Base-by-base conservation (phyloP, 1,140 invertebrate species). In the Stenopsyche tienmushanensis region DNA sequence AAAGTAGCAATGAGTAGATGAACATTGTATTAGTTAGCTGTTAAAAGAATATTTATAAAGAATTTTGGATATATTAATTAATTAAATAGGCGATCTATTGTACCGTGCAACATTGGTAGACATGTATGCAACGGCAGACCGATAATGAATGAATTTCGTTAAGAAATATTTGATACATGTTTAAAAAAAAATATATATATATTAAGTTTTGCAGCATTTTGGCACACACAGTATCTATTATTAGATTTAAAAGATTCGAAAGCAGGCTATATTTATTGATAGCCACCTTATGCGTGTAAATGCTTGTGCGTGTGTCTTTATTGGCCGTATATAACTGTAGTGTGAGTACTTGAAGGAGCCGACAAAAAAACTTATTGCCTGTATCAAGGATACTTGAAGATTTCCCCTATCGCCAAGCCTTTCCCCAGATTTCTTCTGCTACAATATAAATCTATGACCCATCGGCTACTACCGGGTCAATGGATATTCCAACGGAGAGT, bases 391-490 rank as follows among this genome's bases (percentile, higher is more conserved):
- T 23, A 45, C 57, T 45, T 59, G 42, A 59, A 47, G 42, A 59
- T 47, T 59, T 47, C 41, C 42, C 41, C 42, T 45, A 59, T 45
- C 57, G 34, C 39, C 15, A 23, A 10, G 39, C 29, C n/a, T 45
- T 45, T 47, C n/a, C 39, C 17, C 57, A 23, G 34, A 18, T 17
- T 59, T 47, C 39, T 59, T 59, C n/a, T 59, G 42, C 45, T 44
- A 23, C 41, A 39, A 59, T 59, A 45, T 47, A 47, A 47, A 45
- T 59, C 39, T 25, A 59, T 59, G 39, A 59, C 42, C 39, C 53
- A 41, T 25, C 53, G 53, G 44, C 20, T 57, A 41, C 21, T 29
- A 23, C 23, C 17, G 50, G 50, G 50, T 25, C 50, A 53, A 53
- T 25, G 21, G 8, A 29, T 18, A 17, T 13, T 23, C 2, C 50